Base-by-base conservation (phyloP, 1,140 invertebrate genomes). In the Phymastichus coffea region DNA sequence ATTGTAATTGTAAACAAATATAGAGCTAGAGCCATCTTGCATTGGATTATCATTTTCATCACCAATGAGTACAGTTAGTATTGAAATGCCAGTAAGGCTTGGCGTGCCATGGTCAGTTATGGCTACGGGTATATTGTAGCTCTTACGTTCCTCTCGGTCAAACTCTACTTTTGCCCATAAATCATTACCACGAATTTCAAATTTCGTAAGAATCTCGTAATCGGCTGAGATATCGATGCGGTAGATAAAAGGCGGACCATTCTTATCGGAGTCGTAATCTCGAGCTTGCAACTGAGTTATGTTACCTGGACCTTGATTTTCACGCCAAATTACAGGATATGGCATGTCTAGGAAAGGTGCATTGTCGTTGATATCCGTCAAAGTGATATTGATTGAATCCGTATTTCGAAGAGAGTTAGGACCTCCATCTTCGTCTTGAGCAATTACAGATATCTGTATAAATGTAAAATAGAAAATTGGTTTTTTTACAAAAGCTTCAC, bases 1-100 rank as follows among this genome's bases (percentile, higher is more conserved):
- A 79, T 88, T 89, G 71, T 93, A 97, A 73, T 94, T 95, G 74
- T 96, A 97, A 1, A 97, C 90, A 70, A 93, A 91, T 68, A 97
- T 95, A 48, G 87, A 84, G 68, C 94, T 95, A 4, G 85, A 83
- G 0, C 94, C 94, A 41, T 87, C 81, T 1, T 80, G 78, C 87
- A 95, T 96, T 1, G 82, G 73, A 75, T 95, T 95, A 69, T 97
- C 94, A 72, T 97, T 97, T 38, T 85, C 82, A 76, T 97, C 94
- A 2, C 92, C 94, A 60, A 98, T 95, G 10, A 94, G 88, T 1
- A 98, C 87, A 33, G 86, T 87, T 0, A 95, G 78, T 2, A 86
- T 89, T 40, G 90, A 93, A 0, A 88, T 88, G 0, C 86, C 88
- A 0, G 87, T 90, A 76, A 86, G 77, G 8, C 81, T 72, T 0